Conservation (phyloP, 2,113 vertebrate genomes). For the Dendrocopos noguchii region DNA sequence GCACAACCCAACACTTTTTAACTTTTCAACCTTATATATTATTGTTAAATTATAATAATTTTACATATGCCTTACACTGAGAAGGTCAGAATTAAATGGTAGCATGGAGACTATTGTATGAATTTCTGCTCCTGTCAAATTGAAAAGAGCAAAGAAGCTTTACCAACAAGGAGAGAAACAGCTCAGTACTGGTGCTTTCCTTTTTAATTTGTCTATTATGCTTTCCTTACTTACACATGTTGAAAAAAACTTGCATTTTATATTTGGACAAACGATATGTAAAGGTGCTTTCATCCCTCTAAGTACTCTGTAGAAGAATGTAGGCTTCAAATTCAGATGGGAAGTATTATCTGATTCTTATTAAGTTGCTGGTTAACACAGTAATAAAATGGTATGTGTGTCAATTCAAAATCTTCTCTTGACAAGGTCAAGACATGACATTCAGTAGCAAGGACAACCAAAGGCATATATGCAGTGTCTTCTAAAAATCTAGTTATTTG, state of each 20-base stretch:
- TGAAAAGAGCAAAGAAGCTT: not conserved
- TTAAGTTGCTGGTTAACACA: not conserved
- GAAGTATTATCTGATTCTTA: not conserved
- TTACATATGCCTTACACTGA: not conserved
- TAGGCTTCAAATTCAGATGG: not conserved
- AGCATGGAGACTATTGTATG: not conserved
- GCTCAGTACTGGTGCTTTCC: not conserved
- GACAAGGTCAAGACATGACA: not conserved
- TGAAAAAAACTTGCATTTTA: not conserved
- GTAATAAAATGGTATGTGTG: not conserved
- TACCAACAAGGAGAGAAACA: not conserved
- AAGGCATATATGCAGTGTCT: not conserved
- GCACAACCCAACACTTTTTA: not conserved
- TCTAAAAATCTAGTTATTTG: not conserved
- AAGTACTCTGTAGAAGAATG: not conserved
- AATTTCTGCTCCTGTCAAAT: not conserved
- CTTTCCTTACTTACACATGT: not conserved
- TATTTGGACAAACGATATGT: not conserved
- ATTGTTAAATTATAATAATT: not conserved
- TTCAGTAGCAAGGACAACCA: not conserved
- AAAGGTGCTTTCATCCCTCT: not conserved
- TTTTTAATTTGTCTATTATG: not conserved
- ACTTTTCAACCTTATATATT: not conserved
- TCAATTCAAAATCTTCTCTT: not conserved
- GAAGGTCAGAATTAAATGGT: not conserved